These are phyloP conservation scores for Euura lappo DNA, from an alignment of 1,140 invertebrate genomes.

Conservation along the genomic window DNA sequence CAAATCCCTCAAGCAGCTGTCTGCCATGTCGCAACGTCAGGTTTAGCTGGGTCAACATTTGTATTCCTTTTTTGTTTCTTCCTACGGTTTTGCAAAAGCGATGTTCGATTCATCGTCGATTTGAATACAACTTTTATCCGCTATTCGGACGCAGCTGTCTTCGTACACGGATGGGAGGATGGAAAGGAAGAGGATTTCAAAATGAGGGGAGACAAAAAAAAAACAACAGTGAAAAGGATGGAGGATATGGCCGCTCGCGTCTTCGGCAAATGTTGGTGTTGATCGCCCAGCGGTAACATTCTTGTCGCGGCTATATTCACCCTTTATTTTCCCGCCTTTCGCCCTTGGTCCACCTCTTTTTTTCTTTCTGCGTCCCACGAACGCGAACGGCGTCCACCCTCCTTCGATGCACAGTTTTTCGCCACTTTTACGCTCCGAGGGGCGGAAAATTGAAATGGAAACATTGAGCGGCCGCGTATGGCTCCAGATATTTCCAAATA, in stretches of 20 bases:
- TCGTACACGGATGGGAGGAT: no score
- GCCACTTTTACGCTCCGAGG: conserved; percentile 53
- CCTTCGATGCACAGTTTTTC: conserved; percentile 39
- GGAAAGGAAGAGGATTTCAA: no score
- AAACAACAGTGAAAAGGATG: not conserved
- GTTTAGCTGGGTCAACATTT: not conserved
- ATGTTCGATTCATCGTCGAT: no score
- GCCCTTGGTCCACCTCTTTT: no score
- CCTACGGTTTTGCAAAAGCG: no score
- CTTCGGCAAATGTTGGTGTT: not conserved
- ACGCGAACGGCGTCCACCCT: not conserved
- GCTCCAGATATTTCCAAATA: conserved; percentile 51
- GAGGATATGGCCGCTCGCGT: not conserved
- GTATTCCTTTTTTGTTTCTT: no score
- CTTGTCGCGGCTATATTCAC: not conserved
- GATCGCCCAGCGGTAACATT: not conserved
- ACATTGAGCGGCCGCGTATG: conserved; percentile 44
- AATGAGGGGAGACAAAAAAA: no score
- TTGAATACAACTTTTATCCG: no score
- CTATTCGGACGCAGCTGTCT: no score
- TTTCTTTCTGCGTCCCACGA: no score
- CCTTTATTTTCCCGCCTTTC: not conserved
- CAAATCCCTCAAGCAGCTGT: not conserved
- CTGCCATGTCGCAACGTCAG: not conserved
- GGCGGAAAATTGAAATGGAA: conserved; percentile 57